Base-by-base conservation (phyloP, 2,888 invertebrate species). In the Epistrophe eligans region DNA sequence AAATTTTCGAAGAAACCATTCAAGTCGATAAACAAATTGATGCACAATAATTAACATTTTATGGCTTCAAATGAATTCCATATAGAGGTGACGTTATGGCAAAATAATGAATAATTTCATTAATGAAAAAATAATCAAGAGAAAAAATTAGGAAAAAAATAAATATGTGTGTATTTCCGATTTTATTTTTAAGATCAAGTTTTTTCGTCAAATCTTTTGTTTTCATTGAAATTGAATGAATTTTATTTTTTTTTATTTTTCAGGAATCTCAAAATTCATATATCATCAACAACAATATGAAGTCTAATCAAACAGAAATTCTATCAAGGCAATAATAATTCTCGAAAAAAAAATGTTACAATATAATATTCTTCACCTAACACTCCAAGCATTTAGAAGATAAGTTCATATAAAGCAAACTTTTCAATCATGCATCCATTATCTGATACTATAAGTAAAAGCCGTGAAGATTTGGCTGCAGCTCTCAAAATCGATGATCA, bases 381-480 rank as follows among this genome's bases (percentile, higher is more conserved):
- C 24, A 24, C 3, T 55, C 9, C 13, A 76, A 50, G 43, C 17
- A 64, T 66, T 67, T 11, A 35, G n/a, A 17, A 48, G 19, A 11
- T n/a, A 52, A 45, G 19, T 3, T 11, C 3, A 48, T 13, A 64
- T 3, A 28, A 3, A 11, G 15, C 28, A 19, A 24, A n/a, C 24
- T 60, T 52, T 11, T 4, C 40, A 89, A 91, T 89, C 89, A 92
- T 93, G 93, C 92, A 91, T 90, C 92, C 92, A 76, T 90, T 91
- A 87, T 90, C 90, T 88, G 91, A 92, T 83, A 91, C 90, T 77
- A 89, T 92, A 79, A 92, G 91, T 89, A 92, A 91, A 89, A 92
- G 92, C 90, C 92, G 92, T 57, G 93, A 92, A 89, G 93, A 92
- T 90, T 90, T 92, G 89, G 91, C 90, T 80, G 90, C 90, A 76